These are phyloP conservation scores for Lithophane leautieri DNA, from an alignment of 2,888 invertebrate genomes.

Conservation along the genomic window DNA sequence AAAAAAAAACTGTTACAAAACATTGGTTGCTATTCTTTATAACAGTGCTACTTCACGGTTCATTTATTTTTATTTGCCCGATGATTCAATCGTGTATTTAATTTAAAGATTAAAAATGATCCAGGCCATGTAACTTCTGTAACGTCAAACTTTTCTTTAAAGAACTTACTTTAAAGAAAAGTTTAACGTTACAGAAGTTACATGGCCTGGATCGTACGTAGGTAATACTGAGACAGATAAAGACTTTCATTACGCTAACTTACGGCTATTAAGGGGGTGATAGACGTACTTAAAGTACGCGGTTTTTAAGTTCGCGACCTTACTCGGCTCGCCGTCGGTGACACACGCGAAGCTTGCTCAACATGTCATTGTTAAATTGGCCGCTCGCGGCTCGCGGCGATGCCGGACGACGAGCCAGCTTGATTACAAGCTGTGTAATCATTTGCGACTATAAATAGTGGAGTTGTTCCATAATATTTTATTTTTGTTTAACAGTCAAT, in stretches of 20 bases:
- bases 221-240: conserved; percentile 12
- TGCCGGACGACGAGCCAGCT: too few relatives aligned
- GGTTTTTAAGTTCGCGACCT: too few relatives aligned
- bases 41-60: conserved; percentile 2
- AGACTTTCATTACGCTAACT: conserved; percentile 3
- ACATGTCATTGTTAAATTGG: too few relatives aligned
- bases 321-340: too few relatives aligned
- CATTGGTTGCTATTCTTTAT: neutral
- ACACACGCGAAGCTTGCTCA: too few relatives aligned
- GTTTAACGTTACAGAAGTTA: too few relatives aligned
- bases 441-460: conserved; percentile 4
- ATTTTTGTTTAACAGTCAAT: neutral
- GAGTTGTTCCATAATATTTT: neutral
- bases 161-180: too few relatives aligned
- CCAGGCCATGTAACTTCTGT: neutral
- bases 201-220: too few relatives aligned
- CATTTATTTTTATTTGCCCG: neutral
- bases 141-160: conserved; percentile 16
- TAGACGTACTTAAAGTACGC: too few relatives aligned
- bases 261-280: conserved; percentile 7
- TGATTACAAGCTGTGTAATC: neutral
- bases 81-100: neutral
- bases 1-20: conserved; percentile 19
- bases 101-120: conserved; percentile 13
- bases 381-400: too few relatives aligned